phyloP scores from a whole-genome alignment of 1,140 invertebrate species.

The Orchesella cincta region DNA sequence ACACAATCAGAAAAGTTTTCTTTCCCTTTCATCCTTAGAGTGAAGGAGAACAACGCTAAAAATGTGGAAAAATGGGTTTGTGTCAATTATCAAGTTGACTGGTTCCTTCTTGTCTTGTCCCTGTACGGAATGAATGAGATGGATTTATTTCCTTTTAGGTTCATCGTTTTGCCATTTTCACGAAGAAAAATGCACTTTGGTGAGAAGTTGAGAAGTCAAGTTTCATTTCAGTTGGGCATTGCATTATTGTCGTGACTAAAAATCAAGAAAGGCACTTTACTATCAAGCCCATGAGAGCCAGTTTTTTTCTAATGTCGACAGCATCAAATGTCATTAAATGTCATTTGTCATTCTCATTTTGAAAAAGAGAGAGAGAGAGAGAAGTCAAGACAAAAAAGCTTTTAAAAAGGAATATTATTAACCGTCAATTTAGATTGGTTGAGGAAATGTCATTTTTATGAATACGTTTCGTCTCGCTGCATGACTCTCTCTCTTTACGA shows the following conservation, averaged over 20 bases:
- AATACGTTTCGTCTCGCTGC: no score
- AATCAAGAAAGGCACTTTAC: no score
- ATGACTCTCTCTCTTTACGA: background rate
- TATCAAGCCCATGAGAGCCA: no score
- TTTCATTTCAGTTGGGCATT: no score
- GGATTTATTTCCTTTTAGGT: no score
- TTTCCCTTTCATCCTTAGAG: background rate
- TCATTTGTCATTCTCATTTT: slow-evolving; percentile 5
- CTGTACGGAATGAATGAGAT: no score
- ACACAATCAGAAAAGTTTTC: background rate
- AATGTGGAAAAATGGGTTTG: slow-evolving; percentile 7
- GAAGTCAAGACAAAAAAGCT: background rate
- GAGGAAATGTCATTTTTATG: no score
- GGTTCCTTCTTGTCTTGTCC: background rate
- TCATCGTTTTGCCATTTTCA: no score
- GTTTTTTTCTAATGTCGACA: background rate
- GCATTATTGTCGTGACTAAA: no score
- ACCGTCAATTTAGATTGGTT: no score
- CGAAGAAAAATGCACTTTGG: no score
- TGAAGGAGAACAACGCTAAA: background rate
- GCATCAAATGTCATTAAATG: slow-evolving; percentile 25
- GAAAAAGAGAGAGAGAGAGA: background rate
- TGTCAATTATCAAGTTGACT: slow-evolving; percentile 17
- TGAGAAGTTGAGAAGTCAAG: no score
- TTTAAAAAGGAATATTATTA: slow-evolving; percentile 6